Evolutionary conservation across 2,888 invertebrate species (phyloP), one percentile per base, ranked within the genome.

Genomic region (Papilio protenor): DNA sequence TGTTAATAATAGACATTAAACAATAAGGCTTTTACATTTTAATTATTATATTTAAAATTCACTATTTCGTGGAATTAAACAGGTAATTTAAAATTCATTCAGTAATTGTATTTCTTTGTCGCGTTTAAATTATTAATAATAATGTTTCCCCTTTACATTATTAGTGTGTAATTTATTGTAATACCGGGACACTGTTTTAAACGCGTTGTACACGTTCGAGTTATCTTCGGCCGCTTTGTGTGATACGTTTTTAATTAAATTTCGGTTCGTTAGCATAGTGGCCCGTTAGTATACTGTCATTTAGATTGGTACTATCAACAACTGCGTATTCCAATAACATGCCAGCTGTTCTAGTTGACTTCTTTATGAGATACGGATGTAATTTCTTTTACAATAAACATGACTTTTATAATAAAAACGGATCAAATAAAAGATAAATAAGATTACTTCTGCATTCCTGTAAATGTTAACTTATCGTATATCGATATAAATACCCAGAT

Each of bases 91-190:
- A 83, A 84, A 84, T 83, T 79, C 80, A 59, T 55, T 55, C 73
- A 69, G 21, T 85, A 88, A 89, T 88, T 87, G 83, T 86, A 86
- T 88, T 87, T 86, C 88, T 88, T 86, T 85, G 88, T 91, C 85
- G 84, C 84, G 87, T 84, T 90, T 86, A 85, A 92, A 93, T 93
- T 92, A 93, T 92, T 93, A 92, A 93, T 94, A 92, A 90, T 89
- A 92, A 94, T 90, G 88, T 88, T 85, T 82, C 85, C 85, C 84
- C 89, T 93, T 93, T 91, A 92, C 94, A 93, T 94, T 92, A 93
- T 93, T 92, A 92, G 87, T 52, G 88, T 88, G 89, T 88, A 86
- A 91, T 88, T 92, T 91, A 90, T 93, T 90, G 90, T 92, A 93
- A 90, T 87, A 85, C 85, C 81, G 79, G 83, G 83, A 85, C 84